Evolutionary conservation across 2,797 vertebrate species (phyloP).

Genomic region (Leptatherina wallacei): DNA sequence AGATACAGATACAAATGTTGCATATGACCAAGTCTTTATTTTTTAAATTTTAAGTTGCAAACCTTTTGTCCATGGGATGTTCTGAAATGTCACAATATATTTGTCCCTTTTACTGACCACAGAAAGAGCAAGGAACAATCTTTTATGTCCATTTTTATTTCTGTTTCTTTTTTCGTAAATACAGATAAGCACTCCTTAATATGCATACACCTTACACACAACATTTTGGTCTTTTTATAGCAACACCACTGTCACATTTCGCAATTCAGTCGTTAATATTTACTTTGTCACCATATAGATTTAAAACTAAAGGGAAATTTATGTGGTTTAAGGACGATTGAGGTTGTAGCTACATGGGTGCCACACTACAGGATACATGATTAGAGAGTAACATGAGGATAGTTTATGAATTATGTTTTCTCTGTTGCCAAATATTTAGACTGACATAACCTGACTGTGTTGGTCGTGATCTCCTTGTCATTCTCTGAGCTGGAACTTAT

Average conservation of each 20-base stretch:
- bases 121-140: slow-evolving; percentile 69
- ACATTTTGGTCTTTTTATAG: slow-evolving; percentile 79
- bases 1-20: slow-evolving; percentile 96
- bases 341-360: slow-evolving; percentile 44
- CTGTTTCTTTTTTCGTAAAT: slow-evolving; percentile 63
- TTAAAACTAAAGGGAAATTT: slow-evolving; percentile 52
- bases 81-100: slow-evolving; percentile 84
- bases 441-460: slow-evolving; percentile 44
- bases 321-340: slow-evolving; percentile 23
- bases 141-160: slow-evolving; percentile 42
- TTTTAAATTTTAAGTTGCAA: slow-evolving; percentile 73
- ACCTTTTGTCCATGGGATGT: slow-evolving; percentile 91
- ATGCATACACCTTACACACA: slow-evolving; percentile 67
- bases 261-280: slow-evolving; percentile 82
- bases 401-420: slow-evolving; percentile 50
- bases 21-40: slow-evolving; percentile 90
- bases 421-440: slow-evolving; percentile 65
- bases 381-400: slow-evolving; percentile 28
- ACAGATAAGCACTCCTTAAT: slow-evolving; percentile 70
- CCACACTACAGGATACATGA: slow-evolving; percentile 18
- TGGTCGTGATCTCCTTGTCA: slow-evolving; percentile 44
- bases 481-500: slow-evolving; percentile 28
- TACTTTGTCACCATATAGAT: slow-evolving; percentile 83
- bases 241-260: slow-evolving; percentile 83
- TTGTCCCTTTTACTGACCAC: slow-evolving; percentile 73